These are phyloP conservation scores for Madoqua kirkii DNA, from an alignment of 2,113 vertebrate species.

Conservation along the genomic window DNA sequence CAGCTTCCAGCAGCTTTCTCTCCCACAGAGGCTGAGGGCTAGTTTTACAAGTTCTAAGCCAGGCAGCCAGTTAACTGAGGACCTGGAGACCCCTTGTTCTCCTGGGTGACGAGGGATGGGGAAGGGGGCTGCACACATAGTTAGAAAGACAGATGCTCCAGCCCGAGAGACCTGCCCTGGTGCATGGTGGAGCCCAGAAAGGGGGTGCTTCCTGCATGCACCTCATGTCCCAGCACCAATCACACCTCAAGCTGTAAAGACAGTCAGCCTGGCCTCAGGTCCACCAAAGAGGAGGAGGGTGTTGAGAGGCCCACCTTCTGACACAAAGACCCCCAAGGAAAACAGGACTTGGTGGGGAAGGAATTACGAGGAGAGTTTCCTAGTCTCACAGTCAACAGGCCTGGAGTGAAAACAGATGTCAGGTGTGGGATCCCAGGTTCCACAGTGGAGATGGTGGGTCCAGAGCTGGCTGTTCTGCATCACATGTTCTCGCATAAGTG, in stretches of 20 bases:
- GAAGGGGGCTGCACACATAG: background rate
- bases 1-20: background rate
- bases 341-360: background rate
- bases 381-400: accelerated
- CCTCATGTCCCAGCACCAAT: background rate
- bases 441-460: accelerated
- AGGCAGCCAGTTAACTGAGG: background rate
- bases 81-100: background rate
- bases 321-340: background rate
- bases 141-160: accelerated
- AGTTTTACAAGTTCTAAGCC: background rate
- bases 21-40: background rate
- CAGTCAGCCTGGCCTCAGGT: background rate
- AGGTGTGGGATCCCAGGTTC: background rate
- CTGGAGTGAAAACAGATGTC: background rate
- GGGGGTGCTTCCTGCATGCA: background rate
- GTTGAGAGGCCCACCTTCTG: background rate
- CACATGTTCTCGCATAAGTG: background rate
- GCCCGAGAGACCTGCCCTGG: background rate
- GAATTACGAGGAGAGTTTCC: background rate
- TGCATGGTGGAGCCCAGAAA: background rate
- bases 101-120: background rate
- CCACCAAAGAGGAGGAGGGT: too few species aligned
- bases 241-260: accelerated
- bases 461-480: background rate